These are phyloP conservation scores for Chrysoperla carnea DNA, from an alignment of 1,140 invertebrate genomes.

Conservation along the genomic window DNA sequence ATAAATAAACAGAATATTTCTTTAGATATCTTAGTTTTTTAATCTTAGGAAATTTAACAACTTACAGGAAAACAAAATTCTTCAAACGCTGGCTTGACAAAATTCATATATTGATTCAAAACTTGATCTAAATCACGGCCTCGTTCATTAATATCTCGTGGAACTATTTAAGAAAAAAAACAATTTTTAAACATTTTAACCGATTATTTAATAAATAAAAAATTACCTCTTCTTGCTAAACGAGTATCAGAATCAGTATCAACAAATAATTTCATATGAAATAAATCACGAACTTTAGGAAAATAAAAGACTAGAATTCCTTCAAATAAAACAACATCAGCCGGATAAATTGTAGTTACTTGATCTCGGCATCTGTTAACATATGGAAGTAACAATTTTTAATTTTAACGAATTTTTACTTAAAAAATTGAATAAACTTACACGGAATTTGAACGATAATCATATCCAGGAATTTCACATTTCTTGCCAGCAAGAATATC, in stretches of 20 bases:
- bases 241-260: slow-evolving; percentile 97
- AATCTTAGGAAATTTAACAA: too few relatives aligned
- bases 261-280: slow-evolving; percentile 99
- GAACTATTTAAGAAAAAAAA: slow-evolving; percentile 42
- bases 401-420: slow-evolving; percentile 1
- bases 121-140: slow-evolving; percentile 88
- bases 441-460: slow-evolving; percentile 74
- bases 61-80: slow-evolving; percentile 95
- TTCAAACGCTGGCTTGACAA: slow-evolving; percentile 97
- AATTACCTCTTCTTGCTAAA: slow-evolving; percentile 75
- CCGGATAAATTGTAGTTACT: slow-evolving; percentile 77
- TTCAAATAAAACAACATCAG: slow-evolving; percentile 95
- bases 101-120: slow-evolving; percentile 90
- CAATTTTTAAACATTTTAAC: slow-evolving; percentile 5
- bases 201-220: not conserved
- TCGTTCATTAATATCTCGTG: slow-evolving; percentile 85
- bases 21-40: too few relatives aligned
- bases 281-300: slow-evolving; percentile 81
- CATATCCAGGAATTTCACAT: slow-evolving; percentile 79
- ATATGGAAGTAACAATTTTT: slow-evolving; percentile 9
- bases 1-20: slow-evolving; percentile 19
- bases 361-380: slow-evolving; percentile 46
- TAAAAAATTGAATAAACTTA: slow-evolving; percentile 24
- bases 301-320: slow-evolving; percentile 98
- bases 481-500: slow-evolving; percentile 67